These are phyloP conservation scores for Chaitophorus viminalis DNA, from an alignment of 2,888 invertebrate species.

Conservation along the genomic window DNA sequence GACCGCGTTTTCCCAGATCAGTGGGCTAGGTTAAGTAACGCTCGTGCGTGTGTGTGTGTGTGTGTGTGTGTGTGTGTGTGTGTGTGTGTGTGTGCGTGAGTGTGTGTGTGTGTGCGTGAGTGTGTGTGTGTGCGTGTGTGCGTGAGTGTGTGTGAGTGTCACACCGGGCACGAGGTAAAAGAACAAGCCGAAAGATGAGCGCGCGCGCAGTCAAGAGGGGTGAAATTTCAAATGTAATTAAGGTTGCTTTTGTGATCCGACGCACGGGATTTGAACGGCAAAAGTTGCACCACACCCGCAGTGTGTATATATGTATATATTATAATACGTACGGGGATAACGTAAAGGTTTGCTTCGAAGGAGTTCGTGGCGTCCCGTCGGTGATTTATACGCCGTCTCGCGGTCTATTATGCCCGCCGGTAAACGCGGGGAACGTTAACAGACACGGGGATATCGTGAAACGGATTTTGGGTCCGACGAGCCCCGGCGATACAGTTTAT, in stretches of 20 bases:
- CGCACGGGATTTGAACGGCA: conserved; percentile 1
- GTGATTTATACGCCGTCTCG: conserved; percentile 24
- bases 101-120: too few species aligned
- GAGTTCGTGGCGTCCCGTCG: neutral
- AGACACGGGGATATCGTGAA: neutral
- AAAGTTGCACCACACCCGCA: neutral
- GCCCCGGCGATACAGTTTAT: too few species aligned
- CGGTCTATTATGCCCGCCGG: too few species aligned
- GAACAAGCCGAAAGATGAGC: neutral
- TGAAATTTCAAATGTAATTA: conserved; percentile 43
- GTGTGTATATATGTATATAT: neutral
- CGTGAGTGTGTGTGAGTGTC: too few species aligned
- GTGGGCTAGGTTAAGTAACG: too few species aligned
- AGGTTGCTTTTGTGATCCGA: conserved; percentile 22
- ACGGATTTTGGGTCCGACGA: neutral
- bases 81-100: too few species aligned
- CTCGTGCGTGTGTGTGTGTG: too few species aligned
- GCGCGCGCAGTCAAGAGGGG: neutral
- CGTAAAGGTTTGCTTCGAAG: neutral
- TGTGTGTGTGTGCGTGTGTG: too few species aligned
- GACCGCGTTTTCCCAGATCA: too few species aligned
- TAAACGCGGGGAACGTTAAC: neutral
- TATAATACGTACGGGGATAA: neutral
- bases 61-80: too few species aligned
- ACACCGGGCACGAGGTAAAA: neutral